phyloP scores from a whole-genome alignment of 2,797 vertebrate species.

The Apogon hyalosoma region DNA sequence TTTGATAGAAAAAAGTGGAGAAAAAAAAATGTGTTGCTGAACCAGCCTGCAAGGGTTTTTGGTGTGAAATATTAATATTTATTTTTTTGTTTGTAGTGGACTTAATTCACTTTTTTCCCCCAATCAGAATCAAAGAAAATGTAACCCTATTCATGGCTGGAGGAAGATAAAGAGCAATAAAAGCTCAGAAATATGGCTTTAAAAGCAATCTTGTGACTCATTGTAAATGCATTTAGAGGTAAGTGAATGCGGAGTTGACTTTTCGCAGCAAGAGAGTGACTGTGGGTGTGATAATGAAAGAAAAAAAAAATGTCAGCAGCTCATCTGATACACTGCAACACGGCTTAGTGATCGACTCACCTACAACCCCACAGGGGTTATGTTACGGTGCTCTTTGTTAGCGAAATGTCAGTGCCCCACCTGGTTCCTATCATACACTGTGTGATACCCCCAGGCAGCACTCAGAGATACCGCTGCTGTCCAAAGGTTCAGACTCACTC shows the following conservation, averaged over 20 bases:
- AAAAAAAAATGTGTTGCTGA: too few species aligned
- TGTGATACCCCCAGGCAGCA: conserved; percentile 59
- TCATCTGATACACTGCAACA: conserved; percentile 74
- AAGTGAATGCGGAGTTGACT: conserved; percentile 60
- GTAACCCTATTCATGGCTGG: neutral
- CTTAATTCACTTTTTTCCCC: too few species aligned
- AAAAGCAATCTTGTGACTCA: conserved; percentile 43
- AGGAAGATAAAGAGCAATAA: neutral
- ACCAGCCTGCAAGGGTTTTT: too few species aligned
- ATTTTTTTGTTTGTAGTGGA: too few species aligned
- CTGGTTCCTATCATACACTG: conserved; percentile 62
- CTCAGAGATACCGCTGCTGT: conserved; percentile 49
- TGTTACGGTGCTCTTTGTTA: conserved; percentile 68
- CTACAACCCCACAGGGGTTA: conserved; percentile 64
- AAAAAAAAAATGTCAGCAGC: conserved; percentile 62
- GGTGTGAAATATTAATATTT: too few species aligned
- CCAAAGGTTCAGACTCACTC: conserved; percentile 43
- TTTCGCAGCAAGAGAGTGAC: conserved; percentile 39
- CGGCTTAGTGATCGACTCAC: conserved; percentile 58
- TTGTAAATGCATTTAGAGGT: conserved; percentile 65
- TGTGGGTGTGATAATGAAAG: conserved; percentile 59
- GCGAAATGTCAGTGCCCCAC: conserved; percentile 76
- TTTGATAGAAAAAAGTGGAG: too few species aligned
- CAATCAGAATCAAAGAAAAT: neutral
- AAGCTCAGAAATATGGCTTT: conserved; percentile 5